Evolutionary conservation across 92 coral and sea anemone species (phyloP), one percentile per base, ranked within the genome.

Genomic region (Umimayanthus chanpuru): DNA sequence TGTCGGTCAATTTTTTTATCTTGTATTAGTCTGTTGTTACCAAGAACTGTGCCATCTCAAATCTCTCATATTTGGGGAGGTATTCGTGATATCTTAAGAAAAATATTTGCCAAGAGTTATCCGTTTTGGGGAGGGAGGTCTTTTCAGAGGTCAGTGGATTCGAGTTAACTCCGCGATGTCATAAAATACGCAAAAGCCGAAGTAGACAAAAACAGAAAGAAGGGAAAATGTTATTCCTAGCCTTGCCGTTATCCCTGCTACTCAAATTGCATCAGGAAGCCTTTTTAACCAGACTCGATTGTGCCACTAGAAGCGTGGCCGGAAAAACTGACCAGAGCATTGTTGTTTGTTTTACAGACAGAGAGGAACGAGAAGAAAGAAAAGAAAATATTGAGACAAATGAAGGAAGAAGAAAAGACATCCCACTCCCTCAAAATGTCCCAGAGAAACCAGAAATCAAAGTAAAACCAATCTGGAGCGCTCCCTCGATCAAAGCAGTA

Each of bases 261-360:
- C 39, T 40, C 53, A 44, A 49, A 78, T 23, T 30, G 41, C 43
- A n/a, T 82, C 65, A 82, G 86, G 64, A 43, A 82, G 29, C 15
- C 28, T 50, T 70, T 70, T 75, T 75, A 75, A 83, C 50, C 78
- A 50, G 71, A 68, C 29, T 68, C 68, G 41, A 83, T 83, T 71
- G 67, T 83, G 29, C 86, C 72, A 65, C 72, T 25, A 39, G 80
- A 75, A 74, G 74, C 56, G 84, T 25, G 82, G 82, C 78, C 87
- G 83, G 79, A 80, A 80, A 81, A 43, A 72, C 84, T 89, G 55
- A 87, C 82, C 85, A 39, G 64, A 38, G 64, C 41, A 38, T 66
- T 72, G 32, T 44, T n/a, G 74, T 77, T 85, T 67, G 85, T 67
- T 50, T 86, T n/a, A 89, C 89, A 94, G 98, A 94, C 80, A 44